These are phyloP conservation scores for Atrichornis clamosus DNA, from an alignment of 2,113 vertebrate species.

Conservation along the genomic window DNA sequence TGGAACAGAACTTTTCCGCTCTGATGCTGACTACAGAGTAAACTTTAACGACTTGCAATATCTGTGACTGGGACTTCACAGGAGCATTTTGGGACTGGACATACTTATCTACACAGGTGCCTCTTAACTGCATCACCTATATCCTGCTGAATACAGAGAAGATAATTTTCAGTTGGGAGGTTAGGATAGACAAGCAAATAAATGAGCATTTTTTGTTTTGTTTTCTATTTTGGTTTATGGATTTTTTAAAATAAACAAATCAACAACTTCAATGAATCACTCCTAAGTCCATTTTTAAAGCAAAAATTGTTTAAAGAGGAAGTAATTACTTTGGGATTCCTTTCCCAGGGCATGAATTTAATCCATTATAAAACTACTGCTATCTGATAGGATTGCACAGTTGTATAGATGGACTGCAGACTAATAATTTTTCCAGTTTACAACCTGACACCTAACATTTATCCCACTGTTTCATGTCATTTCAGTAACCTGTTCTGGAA, in stretches of 20 bases:
- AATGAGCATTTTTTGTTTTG: not conserved
- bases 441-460: not conserved
- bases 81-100: not conserved
- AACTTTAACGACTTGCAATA: not conserved
- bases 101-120: not conserved
- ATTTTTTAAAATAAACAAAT: not conserved
- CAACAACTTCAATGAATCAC: not conserved
- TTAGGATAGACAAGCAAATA: not conserved
- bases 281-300: not conserved
- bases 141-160: not conserved
- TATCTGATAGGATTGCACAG: not conserved
- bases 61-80: not conserved
- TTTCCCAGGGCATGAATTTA: not conserved
- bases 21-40: not conserved
- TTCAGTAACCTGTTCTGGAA: constrained; percentile 89
- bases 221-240: not conserved
- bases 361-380: not conserved
- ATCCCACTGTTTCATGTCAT: constrained; percentile 26
- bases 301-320: not conserved
- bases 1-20: not conserved
- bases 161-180: not conserved
- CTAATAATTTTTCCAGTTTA: not conserved
- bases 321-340: not conserved
- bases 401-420: not conserved
- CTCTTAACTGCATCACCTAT: not conserved